Conservation (phyloP, 2,888 invertebrate genomes). For the Philhelius pedissequus region DNA sequence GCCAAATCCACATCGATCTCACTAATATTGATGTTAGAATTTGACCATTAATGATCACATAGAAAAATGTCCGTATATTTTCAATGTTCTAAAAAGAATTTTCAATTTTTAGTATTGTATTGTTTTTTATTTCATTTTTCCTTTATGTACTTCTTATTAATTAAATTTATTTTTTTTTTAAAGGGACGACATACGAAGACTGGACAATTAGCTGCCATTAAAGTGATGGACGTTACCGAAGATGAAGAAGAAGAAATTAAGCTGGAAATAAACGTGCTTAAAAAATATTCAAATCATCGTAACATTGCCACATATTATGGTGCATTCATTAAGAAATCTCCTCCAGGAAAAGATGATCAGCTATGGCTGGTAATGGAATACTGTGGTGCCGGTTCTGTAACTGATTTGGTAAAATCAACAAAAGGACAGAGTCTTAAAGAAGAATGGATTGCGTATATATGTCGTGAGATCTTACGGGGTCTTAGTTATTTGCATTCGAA, state of each 20-base stretch:
- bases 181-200: slow-evolving; percentile 99
- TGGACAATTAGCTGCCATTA: slow-evolving; percentile 99
- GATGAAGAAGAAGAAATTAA: slow-evolving; percentile 99
- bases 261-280: slow-evolving; percentile 99
- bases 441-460: slow-evolving; percentile 99
- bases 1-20: no score
- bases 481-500: slow-evolving; percentile 98
- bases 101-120: neutral
- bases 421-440: slow-evolving; percentile 99
- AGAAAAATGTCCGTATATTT: neutral
- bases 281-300: slow-evolving; percentile 98
- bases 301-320: slow-evolving; percentile 99
- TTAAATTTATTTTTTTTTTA: slow-evolving; percentile 12
- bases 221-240: slow-evolving; percentile 99
- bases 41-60: neutral
- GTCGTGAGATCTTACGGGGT: slow-evolving; percentile 96
- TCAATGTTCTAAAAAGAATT: neutral
- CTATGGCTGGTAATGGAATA: slow-evolving; percentile 99
- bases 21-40: neutral
- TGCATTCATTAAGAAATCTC: slow-evolving; percentile 99
- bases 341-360: slow-evolving; percentile 99
- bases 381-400: slow-evolving; percentile 99
- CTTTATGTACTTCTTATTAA: neutral
- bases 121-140: neutral
- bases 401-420: slow-evolving; percentile 99